Percentiles rank a stretch among this genome's conserved stretches.
phyloP scores from a whole-genome alignment of 2,888 invertebrate species.

The Sialis fuliginosa region DNA sequence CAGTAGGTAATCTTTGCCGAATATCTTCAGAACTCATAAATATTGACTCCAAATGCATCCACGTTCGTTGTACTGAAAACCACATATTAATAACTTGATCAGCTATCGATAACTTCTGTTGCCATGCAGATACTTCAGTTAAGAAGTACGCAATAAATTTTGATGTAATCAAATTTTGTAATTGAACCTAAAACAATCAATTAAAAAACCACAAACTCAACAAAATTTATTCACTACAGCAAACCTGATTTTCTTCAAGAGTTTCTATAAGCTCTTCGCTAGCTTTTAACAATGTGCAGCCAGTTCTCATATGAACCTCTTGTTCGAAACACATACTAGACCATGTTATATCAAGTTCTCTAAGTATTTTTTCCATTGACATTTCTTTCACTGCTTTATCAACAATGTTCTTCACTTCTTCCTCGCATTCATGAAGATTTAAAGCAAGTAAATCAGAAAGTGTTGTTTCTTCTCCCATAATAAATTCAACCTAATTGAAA shows the following conservation, averaged over 20 bases:
- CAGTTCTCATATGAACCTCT: slow-evolving; percentile 74
- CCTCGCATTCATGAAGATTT: slow-evolving; percentile 91
- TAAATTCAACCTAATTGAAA: slow-evolving; percentile 62
- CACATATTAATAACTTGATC: slow-evolving; percentile 85
- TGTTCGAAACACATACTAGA: slow-evolving; percentile 84
- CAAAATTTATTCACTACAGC: slow-evolving; percentile 1
- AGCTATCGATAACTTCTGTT: slow-evolving; percentile 76
- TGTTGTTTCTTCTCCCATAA: slow-evolving; percentile 85
- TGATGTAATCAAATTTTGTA: slow-evolving; percentile 91
- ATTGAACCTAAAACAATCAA: slow-evolving; percentile 46
- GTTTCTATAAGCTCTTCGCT: slow-evolving; percentile 94
- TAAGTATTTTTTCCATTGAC: slow-evolving; percentile 92
- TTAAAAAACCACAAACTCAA: background rate
- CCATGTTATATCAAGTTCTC: slow-evolving; percentile 84
- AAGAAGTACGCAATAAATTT: slow-evolving; percentile 93
- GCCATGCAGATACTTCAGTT: slow-evolving; percentile 89
- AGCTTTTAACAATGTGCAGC: slow-evolving; percentile 69
- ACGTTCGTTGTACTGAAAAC: slow-evolving; percentile 94
- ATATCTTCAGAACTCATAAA: slow-evolving; percentile 98
- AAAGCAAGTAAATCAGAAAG: slow-evolving; percentile 78
- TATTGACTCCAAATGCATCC: slow-evolving; percentile 94
- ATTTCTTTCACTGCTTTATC: slow-evolving; percentile 97
- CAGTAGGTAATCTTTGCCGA: slow-evolving; percentile 80
- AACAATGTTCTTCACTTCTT: slow-evolving; percentile 92
- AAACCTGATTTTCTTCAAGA: slow-evolving; percentile 89